Conservation (phyloP, 2,113 vertebrate species). For the Peromyscus leucopus region DNA sequence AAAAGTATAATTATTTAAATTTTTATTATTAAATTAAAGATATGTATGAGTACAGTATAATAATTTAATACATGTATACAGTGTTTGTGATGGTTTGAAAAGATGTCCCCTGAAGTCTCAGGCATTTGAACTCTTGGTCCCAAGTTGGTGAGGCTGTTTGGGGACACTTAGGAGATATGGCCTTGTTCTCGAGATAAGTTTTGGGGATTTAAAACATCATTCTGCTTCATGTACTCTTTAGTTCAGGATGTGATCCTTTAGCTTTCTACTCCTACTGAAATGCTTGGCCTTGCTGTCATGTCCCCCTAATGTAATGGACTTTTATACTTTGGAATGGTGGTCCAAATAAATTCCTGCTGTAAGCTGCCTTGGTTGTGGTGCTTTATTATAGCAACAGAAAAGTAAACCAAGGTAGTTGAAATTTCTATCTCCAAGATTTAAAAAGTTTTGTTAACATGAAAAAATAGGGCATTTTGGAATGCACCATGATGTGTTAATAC, state of each 20-base stretch:
- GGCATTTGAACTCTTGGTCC: neutral
- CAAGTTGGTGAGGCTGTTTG: neutral
- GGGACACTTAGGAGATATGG: neutral
- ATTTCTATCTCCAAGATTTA: neutral
- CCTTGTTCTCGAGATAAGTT: neutral
- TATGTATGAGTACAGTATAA: neutral
- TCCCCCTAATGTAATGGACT: neutral
- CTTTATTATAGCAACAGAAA: neutral
- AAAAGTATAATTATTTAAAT: neutral
- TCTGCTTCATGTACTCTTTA: neutral
- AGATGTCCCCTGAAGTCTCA: neutral
- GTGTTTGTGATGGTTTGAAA: neutral
- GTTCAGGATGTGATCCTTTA: neutral
- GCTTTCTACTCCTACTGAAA: neutral
- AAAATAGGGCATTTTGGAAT: neutral
- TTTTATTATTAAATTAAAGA: neutral
- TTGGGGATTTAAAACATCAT: neutral
- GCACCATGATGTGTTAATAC: neutral
- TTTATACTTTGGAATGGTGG: neutral
- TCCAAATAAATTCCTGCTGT: neutral
- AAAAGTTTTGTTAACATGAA: neutral
- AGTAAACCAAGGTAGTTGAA: neutral
- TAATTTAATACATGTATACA: neutral
- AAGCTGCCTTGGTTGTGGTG: neutral
- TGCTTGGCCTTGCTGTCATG: neutral